Evolutionary conservation across 2,888 invertebrate genomes (phyloP), one percentile per base, ranked within the genome.

Genomic region (Ophion ventricosus): DNA sequence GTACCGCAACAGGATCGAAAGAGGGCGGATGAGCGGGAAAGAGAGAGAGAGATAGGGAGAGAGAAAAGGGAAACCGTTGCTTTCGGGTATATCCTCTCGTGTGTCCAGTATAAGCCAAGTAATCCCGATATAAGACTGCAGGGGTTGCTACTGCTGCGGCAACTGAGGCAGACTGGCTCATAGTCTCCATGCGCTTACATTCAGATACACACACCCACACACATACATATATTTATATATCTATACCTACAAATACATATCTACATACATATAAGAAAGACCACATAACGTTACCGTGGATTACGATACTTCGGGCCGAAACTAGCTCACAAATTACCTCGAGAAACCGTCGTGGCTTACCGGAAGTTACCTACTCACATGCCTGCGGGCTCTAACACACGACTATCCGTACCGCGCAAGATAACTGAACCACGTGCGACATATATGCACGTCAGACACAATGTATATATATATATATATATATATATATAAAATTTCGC

Each of bases 321-420:
- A 92, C 91, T 91, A 88, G 89, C 92, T 91, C 91, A 90, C 92
- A 92, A 92, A 92, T 92, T 92, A 92, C 90, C 91, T 90, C 90
- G 92, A 91, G 90, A 92, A 92, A 92, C 90, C 90, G 90, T 90
- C 88, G 91, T 87, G 89, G 92, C 91, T 92, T 91, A 91, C 88
- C 89, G 88, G 87, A 90, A 90, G 89, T 90, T 89, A 84, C 85
- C 80, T 77, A 78, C 80, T 76, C 76, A 74, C 74, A 75, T 72
- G 84, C 56, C 74, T 59, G 54, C 26, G 43, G 59, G 80, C 40
- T 66, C 61, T 59, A 66, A 76, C 79, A 84, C 79, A 84, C 72
- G 84, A 63, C 73, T 72, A 75, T 61, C 67, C 59, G 23, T 23
- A 72, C 75, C 74, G 59, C 78, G 66, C 84, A 69, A 84, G 84